Evolutionary conservation across 2,113 vertebrate species (phyloP), one percentile per base, ranked within the genome.

Genomic region (Lepus europaeus): DNA sequence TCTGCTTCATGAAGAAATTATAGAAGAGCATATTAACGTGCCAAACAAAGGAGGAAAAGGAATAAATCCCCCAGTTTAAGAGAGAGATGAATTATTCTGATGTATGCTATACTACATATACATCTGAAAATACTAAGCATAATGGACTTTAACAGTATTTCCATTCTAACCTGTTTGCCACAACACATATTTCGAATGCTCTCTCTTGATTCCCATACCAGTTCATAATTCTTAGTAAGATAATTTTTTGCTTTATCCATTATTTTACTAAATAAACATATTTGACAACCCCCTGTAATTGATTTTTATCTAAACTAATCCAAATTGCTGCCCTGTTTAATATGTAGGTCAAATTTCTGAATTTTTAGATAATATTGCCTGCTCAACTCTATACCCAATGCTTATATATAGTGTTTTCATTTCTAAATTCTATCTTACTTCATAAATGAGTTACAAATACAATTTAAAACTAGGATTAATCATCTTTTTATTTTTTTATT

Each of bases 341-440:
- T 13, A 89, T 49, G n/a, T 63, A 16, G 4, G 6, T 93, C 7
- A 96, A 84, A 10, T 31, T 96, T 80, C 33, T 93, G 66, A 90
- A 93, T 31, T 76, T 92, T 70, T 23, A 25, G 22, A 59, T 31
- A 91, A 70, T 66, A 69, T 13, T 63, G 51, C 10, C n/a, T 25
- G 66, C 16, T 83, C 39, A 69, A 56, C 1, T 69, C 36, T 59
- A 73, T 49, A 27, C 19, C 51, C 51, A 23, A 87, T 93, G 76
- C 4, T 27, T 80, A 31, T 27, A 27, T 56, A 53, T 29, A 33
- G 6, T 51, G 14, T 17, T 77, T 89, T 66, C 39, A 53, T 90
- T 90, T 95, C 27, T 64, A 82, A 16, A 63, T 63, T 63, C 66
- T 88, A 31, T 77, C 8, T 70, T 82, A n/a, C 14, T 83, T 91